Conservation (phyloP, 2,797 vertebrate genomes). For the Rousettus madagascariensis region DNA sequence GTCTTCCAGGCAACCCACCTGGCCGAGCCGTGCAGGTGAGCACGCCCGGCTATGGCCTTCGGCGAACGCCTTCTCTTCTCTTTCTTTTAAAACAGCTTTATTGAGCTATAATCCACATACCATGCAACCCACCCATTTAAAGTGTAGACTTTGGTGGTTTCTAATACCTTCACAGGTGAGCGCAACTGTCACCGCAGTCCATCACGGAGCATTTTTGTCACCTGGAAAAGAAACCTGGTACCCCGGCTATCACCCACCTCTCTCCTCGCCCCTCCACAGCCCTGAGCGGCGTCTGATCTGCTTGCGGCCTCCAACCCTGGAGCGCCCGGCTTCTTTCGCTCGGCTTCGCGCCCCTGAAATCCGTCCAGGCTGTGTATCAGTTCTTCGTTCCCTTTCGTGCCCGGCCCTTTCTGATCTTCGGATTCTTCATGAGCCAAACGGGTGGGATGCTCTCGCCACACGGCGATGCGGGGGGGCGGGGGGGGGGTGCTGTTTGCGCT, state of each 20-base stretch:
- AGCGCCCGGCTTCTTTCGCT: neutral
- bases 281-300: neutral
- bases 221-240: neutral
- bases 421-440: accelerated
- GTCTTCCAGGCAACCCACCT: neutral
- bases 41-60: neutral
- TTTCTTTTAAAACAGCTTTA: neutral
- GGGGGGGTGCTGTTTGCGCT: too few species aligned
- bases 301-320: neutral
- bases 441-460: accelerated
- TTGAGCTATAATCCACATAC: neutral
- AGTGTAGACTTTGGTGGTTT: neutral
- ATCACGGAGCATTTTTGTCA: neutral
- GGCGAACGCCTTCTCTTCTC: neutral
- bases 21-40: too few species aligned
- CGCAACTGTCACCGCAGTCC: accelerated
- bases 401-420: neutral
- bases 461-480: neutral
- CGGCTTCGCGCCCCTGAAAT: accelerated
- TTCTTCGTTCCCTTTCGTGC: neutral
- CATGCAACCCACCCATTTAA: neutral
- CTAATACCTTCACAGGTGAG: neutral
- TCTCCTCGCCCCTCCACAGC: accelerated
- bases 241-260: accelerated
- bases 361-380: accelerated